Evolutionary conservation across 2,888 invertebrate genomes (phyloP).

Genomic region (Parnassius orleans): DNA sequence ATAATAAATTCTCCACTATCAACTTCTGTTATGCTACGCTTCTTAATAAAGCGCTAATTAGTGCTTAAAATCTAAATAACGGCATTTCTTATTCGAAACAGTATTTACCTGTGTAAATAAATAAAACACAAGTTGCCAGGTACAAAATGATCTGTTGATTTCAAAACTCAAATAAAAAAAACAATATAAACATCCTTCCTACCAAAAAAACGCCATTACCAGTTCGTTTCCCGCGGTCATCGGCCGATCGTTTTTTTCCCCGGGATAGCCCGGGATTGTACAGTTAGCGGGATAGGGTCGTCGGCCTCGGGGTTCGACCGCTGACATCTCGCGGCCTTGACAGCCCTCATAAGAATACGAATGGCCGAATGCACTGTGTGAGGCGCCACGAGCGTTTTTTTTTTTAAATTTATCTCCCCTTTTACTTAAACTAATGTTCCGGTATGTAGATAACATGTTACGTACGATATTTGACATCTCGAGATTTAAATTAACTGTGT

Average conservation of each 20-base stretch:
- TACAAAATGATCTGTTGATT: not conserved
- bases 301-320: conserved; percentile 35
- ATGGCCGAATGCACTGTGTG: conserved; percentile 10
- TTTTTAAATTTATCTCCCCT: conserved; percentile 1
- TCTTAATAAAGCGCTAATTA: conserved; percentile 4
- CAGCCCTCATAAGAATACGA: conserved; percentile 29
- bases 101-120: conserved; percentile 1
- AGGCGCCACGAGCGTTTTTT: conserved; percentile 5
- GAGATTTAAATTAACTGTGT: not conserved
- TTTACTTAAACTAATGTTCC: conserved; percentile 8
- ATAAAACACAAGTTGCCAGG: not conserved
- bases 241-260: conserved; percentile 36
- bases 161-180: conserved; percentile 15
- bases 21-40: conserved; percentile 3
- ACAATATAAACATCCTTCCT: conserved; percentile 29
- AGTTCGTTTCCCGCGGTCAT: conserved; percentile 33
- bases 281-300: conserved; percentile 43
- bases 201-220: conserved; percentile 18
- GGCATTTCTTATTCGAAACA: conserved; percentile 11
- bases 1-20: conserved; percentile 7
- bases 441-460: not conserved
- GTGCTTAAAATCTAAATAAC: conserved; percentile 2
- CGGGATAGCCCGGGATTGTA: conserved; percentile 47
- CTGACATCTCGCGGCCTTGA: conserved; percentile 42
- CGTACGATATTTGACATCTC: not conserved